A percentile compares a stretch with the other conserved stretches of the same genome.
phyloP scores from a whole-genome alignment of 2,113 vertebrate genomes.

The Sylvia atricapilla region DNA sequence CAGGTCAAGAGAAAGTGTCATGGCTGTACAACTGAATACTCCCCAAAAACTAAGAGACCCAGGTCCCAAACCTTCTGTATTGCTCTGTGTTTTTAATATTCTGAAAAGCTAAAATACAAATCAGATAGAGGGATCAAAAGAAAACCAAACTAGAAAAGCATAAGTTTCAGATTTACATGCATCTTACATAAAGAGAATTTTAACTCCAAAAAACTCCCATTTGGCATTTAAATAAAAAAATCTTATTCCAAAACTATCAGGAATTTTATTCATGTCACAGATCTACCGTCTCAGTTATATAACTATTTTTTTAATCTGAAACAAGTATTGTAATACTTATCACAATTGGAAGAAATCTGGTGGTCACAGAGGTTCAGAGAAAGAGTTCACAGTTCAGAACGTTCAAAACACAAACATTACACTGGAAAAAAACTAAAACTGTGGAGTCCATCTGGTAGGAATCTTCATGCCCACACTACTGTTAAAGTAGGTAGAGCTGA shows the following conservation, averaged over 20 bases:
- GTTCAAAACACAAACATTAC: not conserved
- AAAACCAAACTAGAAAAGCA: conserved; percentile 24
- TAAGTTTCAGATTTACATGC: not conserved
- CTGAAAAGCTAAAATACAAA: not conserved
- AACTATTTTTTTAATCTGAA: not conserved
- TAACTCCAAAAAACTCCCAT: conserved; percentile 3
- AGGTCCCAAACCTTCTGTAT: not conserved
- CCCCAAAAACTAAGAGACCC: conserved; percentile 30
- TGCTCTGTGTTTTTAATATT: not conserved
- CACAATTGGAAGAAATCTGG: not conserved
- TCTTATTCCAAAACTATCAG: not conserved
- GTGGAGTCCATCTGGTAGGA: not conserved
- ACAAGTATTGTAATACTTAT: conserved; percentile 22
- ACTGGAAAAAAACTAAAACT: not conserved
- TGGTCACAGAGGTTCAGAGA: not conserved
- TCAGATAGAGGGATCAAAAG: not conserved
- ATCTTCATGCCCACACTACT: not conserved
- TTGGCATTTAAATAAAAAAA: conserved; percentile 38
- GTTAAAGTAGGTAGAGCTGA: not conserved
- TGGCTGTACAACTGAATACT: conserved; percentile 28
- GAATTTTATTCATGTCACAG: not conserved
- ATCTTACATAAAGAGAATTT: not conserved
- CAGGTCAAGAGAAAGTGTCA: conserved; percentile 53
- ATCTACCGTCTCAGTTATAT: not conserved
- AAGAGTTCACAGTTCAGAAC: not conserved